phyloP scores from a whole-genome alignment of 2,113 vertebrate species.

The Phaethon lepturus region DNA sequence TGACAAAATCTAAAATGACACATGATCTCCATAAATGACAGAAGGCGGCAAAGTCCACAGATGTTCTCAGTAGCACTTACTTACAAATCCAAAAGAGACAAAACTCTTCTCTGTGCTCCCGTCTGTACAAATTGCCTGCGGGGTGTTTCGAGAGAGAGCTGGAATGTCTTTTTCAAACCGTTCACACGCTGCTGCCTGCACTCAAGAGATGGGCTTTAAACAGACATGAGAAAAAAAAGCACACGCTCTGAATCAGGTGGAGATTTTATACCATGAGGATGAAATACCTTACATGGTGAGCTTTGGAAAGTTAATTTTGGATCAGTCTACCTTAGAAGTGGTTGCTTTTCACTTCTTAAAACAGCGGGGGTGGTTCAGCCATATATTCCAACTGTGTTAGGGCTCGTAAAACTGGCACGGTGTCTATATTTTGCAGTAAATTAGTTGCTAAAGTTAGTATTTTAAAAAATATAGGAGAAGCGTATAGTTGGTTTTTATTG shows the following conservation, averaged over 20 bases:
- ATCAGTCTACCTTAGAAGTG: not conserved
- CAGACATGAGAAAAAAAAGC: not conserved
- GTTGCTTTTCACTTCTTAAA: not conserved
- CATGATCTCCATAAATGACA: slow-evolving; percentile 18
- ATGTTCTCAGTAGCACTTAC: slow-evolving; percentile 34
- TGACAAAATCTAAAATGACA: slow-evolving; percentile 56
- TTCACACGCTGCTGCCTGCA: slow-evolving; percentile 18
- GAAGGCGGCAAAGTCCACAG: slow-evolving; percentile 29
- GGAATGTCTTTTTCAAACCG: slow-evolving; percentile 41
- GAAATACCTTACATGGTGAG: not conserved
- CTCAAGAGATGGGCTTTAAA: slow-evolving; percentile 52
- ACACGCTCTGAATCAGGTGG: not conserved
- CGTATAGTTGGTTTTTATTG: not conserved
- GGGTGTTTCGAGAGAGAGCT: slow-evolving; percentile 21
- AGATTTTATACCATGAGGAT: not conserved
- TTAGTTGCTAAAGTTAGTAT: not conserved
- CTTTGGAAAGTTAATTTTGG: slow-evolving; percentile 24
- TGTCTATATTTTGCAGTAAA: not conserved
- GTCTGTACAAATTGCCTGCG: slow-evolving; percentile 53
- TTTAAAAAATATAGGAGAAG: not conserved
- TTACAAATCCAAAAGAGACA: slow-evolving; percentile 49
- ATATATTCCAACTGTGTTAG: not conserved
- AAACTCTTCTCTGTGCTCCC: slow-evolving; percentile 49
- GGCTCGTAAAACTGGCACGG: not conserved
- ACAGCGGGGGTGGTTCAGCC: not conserved